These are phyloP conservation scores for Zoanthus gigantus DNA, from an alignment of 92 coral and sea anemone genomes.

Conservation along the genomic window DNA sequence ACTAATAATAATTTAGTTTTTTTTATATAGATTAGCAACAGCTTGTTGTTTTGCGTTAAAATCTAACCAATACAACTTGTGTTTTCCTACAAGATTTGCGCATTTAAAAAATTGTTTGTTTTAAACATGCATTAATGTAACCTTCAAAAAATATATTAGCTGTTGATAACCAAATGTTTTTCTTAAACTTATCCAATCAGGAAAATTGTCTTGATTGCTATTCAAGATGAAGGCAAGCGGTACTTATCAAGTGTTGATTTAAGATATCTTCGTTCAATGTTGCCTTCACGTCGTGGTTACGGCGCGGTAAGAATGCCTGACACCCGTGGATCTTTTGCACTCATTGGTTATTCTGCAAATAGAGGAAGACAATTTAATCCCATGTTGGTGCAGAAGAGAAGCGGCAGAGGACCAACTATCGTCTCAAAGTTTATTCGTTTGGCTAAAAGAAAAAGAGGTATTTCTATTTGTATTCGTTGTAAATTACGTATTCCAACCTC, in stretches of 20 bases:
- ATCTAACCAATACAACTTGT: no score
- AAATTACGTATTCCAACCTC: neutral
- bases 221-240: conserved; percentile 28
- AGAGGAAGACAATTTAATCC: conserved; percentile 4
- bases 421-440: conserved; percentile 1
- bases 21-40: no score
- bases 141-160: neutral
- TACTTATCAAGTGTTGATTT: neutral
- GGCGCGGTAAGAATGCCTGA: conserved; percentile 15
- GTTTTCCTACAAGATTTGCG: no score
- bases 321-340: conserved; percentile 23
- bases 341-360: conserved; percentile 14
- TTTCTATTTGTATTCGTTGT: neutral
- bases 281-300: conserved; percentile 9
- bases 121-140: neutral
- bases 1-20: no score
- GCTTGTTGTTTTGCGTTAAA: no score
- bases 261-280: neutral
- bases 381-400: conserved; percentile 11
- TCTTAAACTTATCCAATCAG: neutral
- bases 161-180: neutral
- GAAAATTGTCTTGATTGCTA: conserved; percentile 35
- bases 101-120: no score
- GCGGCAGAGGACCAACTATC: conserved; percentile 25
- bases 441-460: conserved; percentile 27